Base-by-base conservation (phyloP, 1,140 invertebrate genomes). In the Varroa destructor region DNA sequence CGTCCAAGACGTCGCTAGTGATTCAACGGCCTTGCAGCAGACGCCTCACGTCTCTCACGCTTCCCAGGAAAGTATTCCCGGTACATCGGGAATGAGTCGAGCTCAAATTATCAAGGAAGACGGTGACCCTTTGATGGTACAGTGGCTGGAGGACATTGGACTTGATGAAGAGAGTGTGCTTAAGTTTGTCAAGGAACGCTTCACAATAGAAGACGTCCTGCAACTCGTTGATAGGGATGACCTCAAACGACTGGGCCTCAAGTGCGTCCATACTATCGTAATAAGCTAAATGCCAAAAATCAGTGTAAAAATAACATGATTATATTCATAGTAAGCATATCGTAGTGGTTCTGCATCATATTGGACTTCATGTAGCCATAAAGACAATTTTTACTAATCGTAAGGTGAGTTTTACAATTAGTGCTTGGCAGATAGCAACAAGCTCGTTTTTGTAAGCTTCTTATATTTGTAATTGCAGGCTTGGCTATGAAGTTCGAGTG, bases 181-280 rank as follows among this genome's bases (percentile, higher is more conserved):
- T 42, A 74, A 87, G 85, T 85, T 93, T 77, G 75, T 87, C 36
- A 77, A 82, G 71, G 88, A 92, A 78, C 86, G 89, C 73, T 92
- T 89, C 77, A 87, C 85, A 8, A 83, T 89, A 74, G 84, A 87
- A 71, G 89, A 93, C 80, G 79, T 93, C 43, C 79, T 91, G 55
- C 83, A 85, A 73, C 84, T 87, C 74, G 82, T 90, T 73, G 86
- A 84, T 0, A 83, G 87, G 76, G 86, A 90, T 74, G 91, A 93
- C 81, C 78, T 93, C 64, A 82, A 84, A 67, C 84, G 84, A 77
- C 77, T 92, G 58, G 84, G 85, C 57, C 80, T 93, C 58, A 86
- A 84, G 87, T 89, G 80, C 79, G 81, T 72, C 56, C 55, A 40
- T 64, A n/a, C 71, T 70, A 58, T 73, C 75, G 43, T 51, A 51